phyloP scores from a whole-genome alignment of 2,888 invertebrate species.

The Ypsolopha sequella region DNA sequence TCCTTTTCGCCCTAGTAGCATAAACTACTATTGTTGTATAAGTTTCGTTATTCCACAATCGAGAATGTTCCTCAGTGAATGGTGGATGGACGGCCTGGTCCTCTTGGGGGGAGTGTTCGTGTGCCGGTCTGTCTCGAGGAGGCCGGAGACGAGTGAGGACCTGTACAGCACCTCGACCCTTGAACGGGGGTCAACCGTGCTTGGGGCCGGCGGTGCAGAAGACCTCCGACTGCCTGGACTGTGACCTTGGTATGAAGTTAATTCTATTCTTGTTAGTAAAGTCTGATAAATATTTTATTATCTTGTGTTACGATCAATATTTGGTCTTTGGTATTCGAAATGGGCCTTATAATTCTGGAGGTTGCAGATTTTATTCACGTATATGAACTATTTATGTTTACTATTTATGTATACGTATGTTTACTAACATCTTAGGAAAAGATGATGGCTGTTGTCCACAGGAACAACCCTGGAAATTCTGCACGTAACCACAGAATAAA shows the following conservation, averaged over 20 bases:
- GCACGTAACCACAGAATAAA: too few species aligned
- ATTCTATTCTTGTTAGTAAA: too few species aligned
- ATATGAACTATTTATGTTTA: too few species aligned
- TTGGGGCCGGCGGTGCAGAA: constrained; percentile 86
- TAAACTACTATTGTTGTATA: constrained; percentile 5
- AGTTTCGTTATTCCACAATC: constrained; percentile 2
- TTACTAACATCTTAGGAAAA: too few species aligned
- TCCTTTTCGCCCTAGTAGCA: constrained; percentile 3
- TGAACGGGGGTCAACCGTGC: constrained; percentile 92
- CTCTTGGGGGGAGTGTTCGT: constrained; percentile 88
- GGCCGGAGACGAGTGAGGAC: constrained; percentile 83
- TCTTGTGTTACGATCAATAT: background rate
- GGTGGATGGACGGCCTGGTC: constrained; percentile 97
- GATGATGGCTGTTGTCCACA: too few species aligned
- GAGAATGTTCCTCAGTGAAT: constrained; percentile 75
- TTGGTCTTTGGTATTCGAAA: background rate
- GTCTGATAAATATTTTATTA: background rate
- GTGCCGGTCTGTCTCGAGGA: constrained; percentile 77
- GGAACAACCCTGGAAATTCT: too few species aligned
- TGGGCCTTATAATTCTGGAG: too few species aligned
- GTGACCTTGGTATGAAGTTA: constrained; percentile 62
- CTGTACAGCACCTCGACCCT: constrained; percentile 90
- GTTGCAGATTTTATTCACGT: too few species aligned
- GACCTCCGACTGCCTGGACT: constrained; percentile 83
- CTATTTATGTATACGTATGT: too few species aligned